A percentile compares a stretch with the other conserved stretches of the same genome.
Conservation (phyloP, 2,113 vertebrate genomes). For the Oreocharis arfaki region DNA sequence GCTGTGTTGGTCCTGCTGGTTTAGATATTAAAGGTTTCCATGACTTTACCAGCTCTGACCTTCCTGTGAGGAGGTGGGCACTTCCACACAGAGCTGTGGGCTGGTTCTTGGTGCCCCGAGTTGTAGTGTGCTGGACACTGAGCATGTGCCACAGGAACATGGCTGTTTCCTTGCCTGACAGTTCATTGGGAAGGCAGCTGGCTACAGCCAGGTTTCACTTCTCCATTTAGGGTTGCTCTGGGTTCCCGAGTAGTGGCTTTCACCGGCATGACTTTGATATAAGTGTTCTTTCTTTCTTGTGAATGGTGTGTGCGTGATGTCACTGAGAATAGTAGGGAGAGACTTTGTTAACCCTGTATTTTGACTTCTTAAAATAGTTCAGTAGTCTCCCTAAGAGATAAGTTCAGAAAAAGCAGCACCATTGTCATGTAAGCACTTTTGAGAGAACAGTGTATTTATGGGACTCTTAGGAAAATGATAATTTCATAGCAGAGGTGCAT, state of each 20-base stretch:
- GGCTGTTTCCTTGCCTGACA: background rate
- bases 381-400: background rate
- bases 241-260: background rate
- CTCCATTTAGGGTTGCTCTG: background rate
- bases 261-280: background rate
- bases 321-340: background rate
- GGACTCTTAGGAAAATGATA: background rate
- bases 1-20: background rate
- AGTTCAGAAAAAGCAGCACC: background rate
- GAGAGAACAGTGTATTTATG: background rate
- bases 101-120: accelerated
- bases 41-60: background rate
- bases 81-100: too few relatives aligned
- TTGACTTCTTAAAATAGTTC: background rate
- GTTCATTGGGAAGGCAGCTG: background rate
- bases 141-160: background rate
- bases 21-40: background rate
- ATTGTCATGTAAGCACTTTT: background rate
- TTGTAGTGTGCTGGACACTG: background rate
- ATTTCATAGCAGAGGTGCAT: background rate
- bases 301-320: accelerated
- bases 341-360: background rate
- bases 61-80: background rate
- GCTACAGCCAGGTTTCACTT: background rate
- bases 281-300: background rate